A percentile compares a stretch with the other conserved stretches of the same genome.
Conservation (phyloP, 2,888 invertebrate species). For the Sinelater perroti region DNA sequence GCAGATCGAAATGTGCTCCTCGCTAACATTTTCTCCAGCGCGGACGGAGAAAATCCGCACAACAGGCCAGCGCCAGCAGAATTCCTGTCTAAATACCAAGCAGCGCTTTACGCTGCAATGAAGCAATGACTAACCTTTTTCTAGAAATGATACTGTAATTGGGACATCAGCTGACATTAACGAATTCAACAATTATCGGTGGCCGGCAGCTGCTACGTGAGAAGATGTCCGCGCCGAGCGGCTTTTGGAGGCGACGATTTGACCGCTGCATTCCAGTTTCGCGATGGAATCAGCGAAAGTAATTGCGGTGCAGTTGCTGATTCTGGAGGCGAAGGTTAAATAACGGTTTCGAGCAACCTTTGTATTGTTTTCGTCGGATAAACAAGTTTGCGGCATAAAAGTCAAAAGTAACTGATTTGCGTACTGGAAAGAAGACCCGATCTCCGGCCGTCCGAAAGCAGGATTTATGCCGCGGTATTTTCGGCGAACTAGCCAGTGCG, state of each 20-base stretch:
- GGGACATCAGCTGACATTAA: conserved; percentile 20
- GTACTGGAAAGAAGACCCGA: neutral
- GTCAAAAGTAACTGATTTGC: too few species aligned
- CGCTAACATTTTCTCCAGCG: neutral
- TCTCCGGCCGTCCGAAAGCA: neutral
- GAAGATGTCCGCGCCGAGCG: too few species aligned
- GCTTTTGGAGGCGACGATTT: neutral
- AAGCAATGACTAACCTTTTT: conserved; percentile 22
- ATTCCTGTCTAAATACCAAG: conserved; percentile 23
- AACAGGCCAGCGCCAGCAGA: neutral
- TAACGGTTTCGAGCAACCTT: conserved; percentile 12
- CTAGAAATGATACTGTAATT: conserved; percentile 17
- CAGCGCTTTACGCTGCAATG: conserved; percentile 22
- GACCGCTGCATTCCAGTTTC: too few species aligned
- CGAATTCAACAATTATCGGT: conserved; percentile 16
- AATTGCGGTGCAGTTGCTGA: conserved; percentile 6
- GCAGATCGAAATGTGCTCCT: neutral
- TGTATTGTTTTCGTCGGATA: conserved; percentile 2
- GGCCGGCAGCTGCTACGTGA: neutral
- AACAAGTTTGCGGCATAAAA: neutral
- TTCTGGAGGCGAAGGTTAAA: conserved; percentile 15
- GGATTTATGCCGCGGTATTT: neutral
- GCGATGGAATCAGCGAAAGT: conserved; percentile 18
- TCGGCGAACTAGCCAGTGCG: neutral
- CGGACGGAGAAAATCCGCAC: neutral